Evolutionary conservation across 1,140 invertebrate genomes (phyloP), one percentile per base, ranked within the genome.

Genomic region (Dryas iulia): DNA sequence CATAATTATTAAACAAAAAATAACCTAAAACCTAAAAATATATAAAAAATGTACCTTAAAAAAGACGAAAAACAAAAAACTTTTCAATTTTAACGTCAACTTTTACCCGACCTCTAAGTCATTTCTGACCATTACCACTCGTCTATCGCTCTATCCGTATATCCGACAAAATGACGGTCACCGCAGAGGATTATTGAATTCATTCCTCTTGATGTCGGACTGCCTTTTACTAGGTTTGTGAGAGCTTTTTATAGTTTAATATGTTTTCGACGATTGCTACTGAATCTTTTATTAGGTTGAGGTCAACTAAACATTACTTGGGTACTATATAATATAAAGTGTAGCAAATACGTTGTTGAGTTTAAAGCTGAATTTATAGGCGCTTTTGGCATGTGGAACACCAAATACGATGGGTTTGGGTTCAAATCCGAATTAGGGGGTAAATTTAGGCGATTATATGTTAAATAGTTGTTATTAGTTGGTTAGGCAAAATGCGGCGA

Each of bases 161-260:
- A 60, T 53, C n/a, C 11, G 10, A 39, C 28, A 31, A 31, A 33
- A 28, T 31, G 61, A 56, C 28, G n/a, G 18, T 35, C 47, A 18
- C 57, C 33, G 24, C 3, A 6, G 39, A 53, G 47, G 31, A 57
- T 69, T 62, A 69, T 69, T 63, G 26, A 30, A 69, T 69, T 62
- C 28, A 30, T 58, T 69, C 59, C 53, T 63, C 53, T 24, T 63
- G 66, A 69, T 56, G 53, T 63, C 54, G 23, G 52, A 63, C 59
- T 60, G 47, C 30, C 59, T 35, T 63, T 67, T 60, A 60, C 58
- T 56, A 11, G 18, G 30, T 47, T 47, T 26, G 26, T 33, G 26
- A 30, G 30, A 59, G 58, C 58, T 59, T 59, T 59, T 59, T 33
- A 59, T 30, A 30, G 58, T 59, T 30, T 59, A 30, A 21, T 33